Base-by-base conservation (phyloP, 2,888 invertebrate genomes). In the Orthosia incerta region DNA sequence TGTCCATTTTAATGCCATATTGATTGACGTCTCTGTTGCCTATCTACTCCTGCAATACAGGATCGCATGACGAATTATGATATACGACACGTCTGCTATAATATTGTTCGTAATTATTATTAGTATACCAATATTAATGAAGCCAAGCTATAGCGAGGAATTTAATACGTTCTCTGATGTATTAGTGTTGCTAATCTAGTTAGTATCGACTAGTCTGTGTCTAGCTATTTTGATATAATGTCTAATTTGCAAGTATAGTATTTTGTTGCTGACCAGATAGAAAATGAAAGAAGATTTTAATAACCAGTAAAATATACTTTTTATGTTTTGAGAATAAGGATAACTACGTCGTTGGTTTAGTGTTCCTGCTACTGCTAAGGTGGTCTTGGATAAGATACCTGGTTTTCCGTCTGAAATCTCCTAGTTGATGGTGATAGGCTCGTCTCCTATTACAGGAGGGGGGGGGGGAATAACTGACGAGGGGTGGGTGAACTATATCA, bases 71-170 rank as follows among this genome's bases (percentile, higher is more conserved):
- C 56, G 66, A 64, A 71, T 71, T 66, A 76, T 23, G 45, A 56
- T 71, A 76, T 63, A 39, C 57, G 64, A 56, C 74, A 61, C 48
- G 74, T 53, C 80, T 56, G 23, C 26, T 53, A 59, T 65, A 61
- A 80, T 65, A 56, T 74, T 55, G 13, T 51, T 64, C 12, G 15
- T 20, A 74, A 72, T 53, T 59, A 60, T 55, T 63, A 79, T 76
- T 63, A 72, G 48, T 39, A 48, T 60, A 63, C 65, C 55, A 61
- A 80, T 80, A 80, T 77, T 77, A 77, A 77, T 77, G 76, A 74
- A 77, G 51, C 76, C 65, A 46, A 31, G 20, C 48, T 13, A 15
- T 18, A n/a, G 23, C 18, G 31, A 45, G 60, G 57, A 55, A 13
- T 80, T 65, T 61, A 56, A 61, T 65, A 61, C 56, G 53, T 74